phyloP scores from a whole-genome alignment of 2,797 vertebrate genomes.

The Allobates femoralis region DNA sequence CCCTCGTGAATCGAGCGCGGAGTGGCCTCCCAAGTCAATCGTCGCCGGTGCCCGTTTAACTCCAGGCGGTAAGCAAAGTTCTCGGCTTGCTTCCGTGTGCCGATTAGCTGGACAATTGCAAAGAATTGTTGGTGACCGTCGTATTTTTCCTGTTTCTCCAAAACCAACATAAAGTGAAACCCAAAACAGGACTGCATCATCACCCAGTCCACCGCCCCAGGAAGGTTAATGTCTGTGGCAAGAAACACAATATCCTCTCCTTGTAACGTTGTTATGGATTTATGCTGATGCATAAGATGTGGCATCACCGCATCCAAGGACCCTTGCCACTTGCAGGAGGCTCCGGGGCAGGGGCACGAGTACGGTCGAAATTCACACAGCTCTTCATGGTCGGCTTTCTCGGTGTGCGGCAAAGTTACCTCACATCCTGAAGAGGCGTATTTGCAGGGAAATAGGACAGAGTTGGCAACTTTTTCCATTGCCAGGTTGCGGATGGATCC shows the following conservation, averaged over 20 bases:
- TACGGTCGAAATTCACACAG: slow-evolving; percentile 98
- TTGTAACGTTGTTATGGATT: slow-evolving; percentile 96
- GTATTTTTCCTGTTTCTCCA: slow-evolving; percentile 95
- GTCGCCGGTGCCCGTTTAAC: slow-evolving; percentile 90
- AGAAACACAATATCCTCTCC: slow-evolving; percentile 98
- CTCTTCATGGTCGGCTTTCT: slow-evolving; percentile 96
- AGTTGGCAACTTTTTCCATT: slow-evolving; percentile 99
- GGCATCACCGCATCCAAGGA: slow-evolving; percentile 97
- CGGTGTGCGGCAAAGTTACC: slow-evolving; percentile 91
- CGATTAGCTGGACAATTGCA: slow-evolving; percentile 93
- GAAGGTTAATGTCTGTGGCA: slow-evolving; percentile 97
- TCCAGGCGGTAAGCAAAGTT: slow-evolving; percentile 93
- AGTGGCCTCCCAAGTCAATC: slow-evolving; percentile 95
- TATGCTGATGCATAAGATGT: slow-evolving; percentile 97
- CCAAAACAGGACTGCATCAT: slow-evolving; percentile 99
- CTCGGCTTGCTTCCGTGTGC: slow-evolving; percentile 92
- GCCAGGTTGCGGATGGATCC: slow-evolving; percentile 98
- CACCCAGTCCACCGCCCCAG: slow-evolving; percentile 97
- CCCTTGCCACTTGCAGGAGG: slow-evolving; percentile 98
- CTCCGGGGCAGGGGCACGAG: slow-evolving; percentile 94
- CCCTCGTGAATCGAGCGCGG: slow-evolving; percentile 93
- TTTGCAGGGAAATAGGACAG: slow-evolving; percentile 97
- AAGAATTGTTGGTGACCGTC: slow-evolving; percentile 95
- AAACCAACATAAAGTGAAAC: slow-evolving; percentile 95
- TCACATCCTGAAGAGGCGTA: slow-evolving; percentile 96